phyloP scores from a whole-genome alignment of 2,113 vertebrate species.

The Pavo muticus region DNA sequence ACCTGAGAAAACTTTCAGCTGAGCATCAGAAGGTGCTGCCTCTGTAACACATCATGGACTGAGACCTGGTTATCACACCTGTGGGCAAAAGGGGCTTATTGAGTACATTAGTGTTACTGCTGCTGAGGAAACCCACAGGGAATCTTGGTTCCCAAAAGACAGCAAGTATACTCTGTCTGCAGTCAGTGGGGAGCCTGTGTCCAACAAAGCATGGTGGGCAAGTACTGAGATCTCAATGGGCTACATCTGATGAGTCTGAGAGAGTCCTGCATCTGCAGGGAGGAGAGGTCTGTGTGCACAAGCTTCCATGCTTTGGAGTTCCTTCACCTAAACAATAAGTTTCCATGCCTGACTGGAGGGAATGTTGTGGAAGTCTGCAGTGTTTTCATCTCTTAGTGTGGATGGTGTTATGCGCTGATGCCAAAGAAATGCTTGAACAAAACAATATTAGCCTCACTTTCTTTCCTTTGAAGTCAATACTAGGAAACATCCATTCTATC shows the following conservation, averaged over 20 bases:
- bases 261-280: neutral
- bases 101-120: constrained; percentile 14
- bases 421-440: constrained; percentile 20
- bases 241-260: neutral
- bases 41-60: neutral
- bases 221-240: constrained; percentile 2
- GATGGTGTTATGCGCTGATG: constrained; percentile 28
- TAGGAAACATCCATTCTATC: constrained; percentile 23
- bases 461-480: constrained; percentile 49
- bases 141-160: neutral
- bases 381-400: constrained; percentile 31
- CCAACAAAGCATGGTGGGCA: neutral
- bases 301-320: neutral
- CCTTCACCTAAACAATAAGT: constrained; percentile 15
- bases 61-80: neutral
- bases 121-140: constrained; percentile 21
- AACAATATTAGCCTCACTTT: neutral
- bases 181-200: neutral
- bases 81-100: neutral
- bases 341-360: neutral
- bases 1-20: neutral
- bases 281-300: neutral
- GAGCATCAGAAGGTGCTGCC: neutral
- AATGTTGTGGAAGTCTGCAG: constrained; percentile 29
- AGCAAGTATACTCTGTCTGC: neutral